These are phyloP conservation scores for Hyaena hyaena DNA, from an alignment of 2,113 vertebrate species.

Conservation along the genomic window DNA sequence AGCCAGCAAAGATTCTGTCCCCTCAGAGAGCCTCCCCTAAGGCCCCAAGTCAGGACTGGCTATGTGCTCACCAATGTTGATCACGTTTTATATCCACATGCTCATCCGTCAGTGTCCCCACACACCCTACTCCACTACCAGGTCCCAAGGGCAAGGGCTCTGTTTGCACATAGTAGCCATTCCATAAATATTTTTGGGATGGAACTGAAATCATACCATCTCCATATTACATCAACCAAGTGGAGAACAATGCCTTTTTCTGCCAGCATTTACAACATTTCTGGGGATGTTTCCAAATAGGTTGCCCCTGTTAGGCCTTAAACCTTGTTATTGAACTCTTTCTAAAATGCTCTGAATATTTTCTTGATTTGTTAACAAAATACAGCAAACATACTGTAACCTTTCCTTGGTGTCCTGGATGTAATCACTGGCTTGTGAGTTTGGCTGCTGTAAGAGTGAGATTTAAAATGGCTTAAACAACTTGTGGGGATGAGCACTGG, in stretches of 20 bases:
- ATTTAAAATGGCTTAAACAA: not conserved
- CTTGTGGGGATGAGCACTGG: no score
- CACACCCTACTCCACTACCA: not conserved
- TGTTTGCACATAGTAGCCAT: not conserved
- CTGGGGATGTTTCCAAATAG: conserved; percentile 25
- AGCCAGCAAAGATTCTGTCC: not conserved
- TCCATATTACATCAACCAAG: not conserved
- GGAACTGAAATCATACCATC: not conserved
- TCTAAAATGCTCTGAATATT: conserved; percentile 31
- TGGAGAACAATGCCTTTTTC: not conserved
- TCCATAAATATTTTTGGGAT: not conserved
- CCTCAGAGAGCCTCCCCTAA: not conserved
- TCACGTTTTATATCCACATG: no score
- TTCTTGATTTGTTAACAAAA: conserved; percentile 46
- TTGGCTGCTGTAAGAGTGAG: not conserved
- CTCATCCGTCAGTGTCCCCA: not conserved
- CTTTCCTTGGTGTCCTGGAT: not conserved
- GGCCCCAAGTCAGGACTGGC: not conserved
- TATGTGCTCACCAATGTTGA: not conserved
- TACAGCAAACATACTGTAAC: not conserved
- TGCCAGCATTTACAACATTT: not conserved
- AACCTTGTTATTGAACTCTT: not conserved
- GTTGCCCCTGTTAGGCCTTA: not conserved
- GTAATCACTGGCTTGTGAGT: not conserved
- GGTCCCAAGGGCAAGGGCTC: not conserved